Evolutionary conservation across 2,113 vertebrate species (phyloP), one percentile per base, ranked within the genome.

Genomic region (Pterocles orientalis): DNA sequence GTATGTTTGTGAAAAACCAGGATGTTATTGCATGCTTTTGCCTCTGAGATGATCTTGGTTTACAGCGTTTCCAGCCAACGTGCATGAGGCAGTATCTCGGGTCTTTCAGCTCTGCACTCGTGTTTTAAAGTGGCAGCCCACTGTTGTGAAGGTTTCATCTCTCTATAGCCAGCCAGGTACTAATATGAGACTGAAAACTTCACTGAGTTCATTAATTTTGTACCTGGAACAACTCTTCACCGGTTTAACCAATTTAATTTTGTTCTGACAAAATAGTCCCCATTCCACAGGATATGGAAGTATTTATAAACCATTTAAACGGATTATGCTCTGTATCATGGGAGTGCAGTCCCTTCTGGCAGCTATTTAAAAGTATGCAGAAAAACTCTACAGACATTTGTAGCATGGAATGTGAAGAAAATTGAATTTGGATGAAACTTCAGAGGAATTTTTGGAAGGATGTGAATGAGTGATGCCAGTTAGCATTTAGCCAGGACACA

Each of bases 341-440:
- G 93, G 79, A 92, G 68, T 60, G 25, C 57, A 71, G 53, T 81
- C 77, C 57, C 69, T 86, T 78, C 80, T 96, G 88, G 65, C 69
- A 95, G 73, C 89, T 88, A 57, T 79, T 92, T 92, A 64, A 83
- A 93, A 92, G 78, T 25, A 76, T 71, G 58, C 53, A 54, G 29
- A 50, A 65, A 79, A 57, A 33, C 78, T 88, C 61, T 66, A 57
- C 64, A 58, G 76, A 31, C 41, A 75, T 86, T 94, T 82, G 69
- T 92, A 76, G 86, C 64, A 36, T 0, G 0, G 69, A 92, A 93
- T 90, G 86, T 92, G 95, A 90, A 93, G 80, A 92, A 96, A 93
- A 94, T 81, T 86, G 48, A 79, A 75, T 94, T 96, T 95, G 86
- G 82, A 91, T 92, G 43, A 61, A 96, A 86, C 69, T 91, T 92